A percentile compares a stretch with the other conserved stretches of the same genome.
phyloP scores from a whole-genome alignment of 2,888 invertebrate genomes.

The Eristalis pertinax region DNA sequence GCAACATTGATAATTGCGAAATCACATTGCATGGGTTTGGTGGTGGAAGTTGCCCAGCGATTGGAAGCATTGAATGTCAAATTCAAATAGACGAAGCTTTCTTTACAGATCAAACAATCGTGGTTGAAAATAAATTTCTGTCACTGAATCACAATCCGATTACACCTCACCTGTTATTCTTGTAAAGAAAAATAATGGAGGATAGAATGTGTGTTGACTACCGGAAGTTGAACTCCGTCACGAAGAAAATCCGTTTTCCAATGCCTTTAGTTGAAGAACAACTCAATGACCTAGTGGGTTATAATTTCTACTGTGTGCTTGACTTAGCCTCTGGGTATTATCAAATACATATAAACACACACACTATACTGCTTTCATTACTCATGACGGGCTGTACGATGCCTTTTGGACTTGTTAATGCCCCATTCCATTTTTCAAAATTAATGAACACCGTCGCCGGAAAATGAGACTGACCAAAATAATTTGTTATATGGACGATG shows the following conservation, averaged over 20 bases:
- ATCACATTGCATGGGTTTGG: constrained; percentile 1
- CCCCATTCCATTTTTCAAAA: background rate
- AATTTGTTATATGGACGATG: constrained; percentile 8
- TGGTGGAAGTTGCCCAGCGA: background rate
- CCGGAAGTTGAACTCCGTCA: constrained; percentile 1
- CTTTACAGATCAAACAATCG: background rate
- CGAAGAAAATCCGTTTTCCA: constrained; percentile 11
- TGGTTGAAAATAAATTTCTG: constrained; percentile 6
- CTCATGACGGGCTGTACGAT: constrained; percentile 4
- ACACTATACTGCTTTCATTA: constrained; percentile 16
- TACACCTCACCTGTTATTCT: constrained; percentile 16
- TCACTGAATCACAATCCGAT: constrained; percentile 22
- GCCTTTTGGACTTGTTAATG: constrained; percentile 17
- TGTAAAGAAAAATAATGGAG: constrained; percentile 34
- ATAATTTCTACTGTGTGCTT: constrained; percentile 23
- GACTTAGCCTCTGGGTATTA: constrained; percentile 34
- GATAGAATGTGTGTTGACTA: too few species aligned
- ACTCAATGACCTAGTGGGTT: constrained; percentile 8
- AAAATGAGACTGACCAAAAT: background rate
- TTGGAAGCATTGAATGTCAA: constrained; percentile 1
- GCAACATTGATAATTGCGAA: background rate
- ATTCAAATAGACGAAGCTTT: constrained; percentile 11
- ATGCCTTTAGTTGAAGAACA: constrained; percentile 31
- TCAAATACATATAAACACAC: constrained; percentile 31
- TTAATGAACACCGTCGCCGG: background rate